These are phyloP conservation scores for Ricordea florida DNA, from an alignment of 92 coral and sea anemone genomes.

Conservation along the genomic window DNA sequence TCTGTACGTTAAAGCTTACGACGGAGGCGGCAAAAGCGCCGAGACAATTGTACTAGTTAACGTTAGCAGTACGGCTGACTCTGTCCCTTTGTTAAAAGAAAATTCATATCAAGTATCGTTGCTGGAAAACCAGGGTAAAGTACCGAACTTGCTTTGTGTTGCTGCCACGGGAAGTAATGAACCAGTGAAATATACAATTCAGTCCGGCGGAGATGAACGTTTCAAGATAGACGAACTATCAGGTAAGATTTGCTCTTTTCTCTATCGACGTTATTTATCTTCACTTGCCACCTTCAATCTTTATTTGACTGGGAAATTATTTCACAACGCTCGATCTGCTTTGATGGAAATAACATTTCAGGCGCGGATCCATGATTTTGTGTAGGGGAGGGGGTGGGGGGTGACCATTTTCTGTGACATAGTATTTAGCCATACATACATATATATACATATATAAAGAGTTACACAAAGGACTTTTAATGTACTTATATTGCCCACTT, in stretches of 20 bases:
- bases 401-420: too few species aligned
- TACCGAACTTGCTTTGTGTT: constrained; percentile 73
- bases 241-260: constrained; percentile 33
- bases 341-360: too few species aligned
- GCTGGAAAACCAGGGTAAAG: constrained; percentile 65
- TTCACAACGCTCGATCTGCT: too few species aligned
- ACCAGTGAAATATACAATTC: constrained; percentile 57
- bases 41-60: constrained; percentile 52
- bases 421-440: too few species aligned
- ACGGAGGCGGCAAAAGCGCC: constrained; percentile 31
- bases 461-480: too few species aligned
- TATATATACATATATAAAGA: too few species aligned
- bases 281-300: neutral
- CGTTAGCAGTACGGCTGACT: constrained; percentile 18
- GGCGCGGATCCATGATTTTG: too few species aligned
- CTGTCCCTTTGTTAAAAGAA: constrained; percentile 52
- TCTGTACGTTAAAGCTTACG: constrained; percentile 37
- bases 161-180: constrained; percentile 71
- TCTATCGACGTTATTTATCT: neutral
- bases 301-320: too few species aligned
- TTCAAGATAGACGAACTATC: constrained; percentile 57
- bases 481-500: too few species aligned
- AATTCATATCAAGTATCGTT: constrained; percentile 43
- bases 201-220: constrained; percentile 33
- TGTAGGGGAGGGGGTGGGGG: too few species aligned